Percentiles rank a stretch among this genome's conserved stretches.
Conservation (phyloP, 2,888 invertebrate genomes). For the Macrophya annulata region DNA sequence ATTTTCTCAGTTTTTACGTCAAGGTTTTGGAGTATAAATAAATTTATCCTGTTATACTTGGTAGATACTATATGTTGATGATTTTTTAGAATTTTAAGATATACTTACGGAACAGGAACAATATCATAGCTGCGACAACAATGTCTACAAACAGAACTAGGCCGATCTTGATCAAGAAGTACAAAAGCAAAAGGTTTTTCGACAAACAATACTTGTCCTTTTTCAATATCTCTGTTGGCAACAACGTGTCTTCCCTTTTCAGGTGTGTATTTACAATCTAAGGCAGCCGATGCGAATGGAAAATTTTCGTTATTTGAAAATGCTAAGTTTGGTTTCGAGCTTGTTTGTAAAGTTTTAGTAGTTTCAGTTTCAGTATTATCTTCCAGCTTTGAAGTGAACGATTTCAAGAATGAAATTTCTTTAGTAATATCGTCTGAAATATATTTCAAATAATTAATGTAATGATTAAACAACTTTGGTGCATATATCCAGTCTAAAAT, state of each 20-base stretch:
- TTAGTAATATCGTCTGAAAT: slow-evolving; percentile 71
- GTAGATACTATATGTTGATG: neutral
- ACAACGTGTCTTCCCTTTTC: slow-evolving; percentile 86
- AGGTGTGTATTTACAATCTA: slow-evolving; percentile 81
- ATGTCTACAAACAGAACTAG: slow-evolving; percentile 85
- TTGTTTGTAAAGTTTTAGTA: slow-evolving; percentile 58
- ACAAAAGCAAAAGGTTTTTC: slow-evolving; percentile 93
- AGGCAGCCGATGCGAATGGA: slow-evolving; percentile 81
- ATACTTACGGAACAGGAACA: slow-evolving; percentile 85
- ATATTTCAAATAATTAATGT: slow-evolving; percentile 63
- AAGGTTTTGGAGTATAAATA: neutral
- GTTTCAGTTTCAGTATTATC: slow-evolving; percentile 63
- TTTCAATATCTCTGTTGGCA: slow-evolving; percentile 82
- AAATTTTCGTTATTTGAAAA: slow-evolving; percentile 81
- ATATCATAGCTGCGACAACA: slow-evolving; percentile 83
- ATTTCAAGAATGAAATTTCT: slow-evolving; percentile 70
- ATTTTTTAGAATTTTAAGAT: slow-evolving; percentile 51
- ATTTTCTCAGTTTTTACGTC: no score
- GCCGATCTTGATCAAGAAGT: slow-evolving; percentile 81
- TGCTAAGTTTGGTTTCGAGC: slow-evolving; percentile 78
- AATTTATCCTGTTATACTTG: no score
- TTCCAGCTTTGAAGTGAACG: slow-evolving; percentile 59
- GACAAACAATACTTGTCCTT: slow-evolving; percentile 88
- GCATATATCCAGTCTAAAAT: neutral
- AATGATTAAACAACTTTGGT: neutral